Conservation (phyloP, 2,888 invertebrate species). For the Lissocephala sabroskyi region DNA sequence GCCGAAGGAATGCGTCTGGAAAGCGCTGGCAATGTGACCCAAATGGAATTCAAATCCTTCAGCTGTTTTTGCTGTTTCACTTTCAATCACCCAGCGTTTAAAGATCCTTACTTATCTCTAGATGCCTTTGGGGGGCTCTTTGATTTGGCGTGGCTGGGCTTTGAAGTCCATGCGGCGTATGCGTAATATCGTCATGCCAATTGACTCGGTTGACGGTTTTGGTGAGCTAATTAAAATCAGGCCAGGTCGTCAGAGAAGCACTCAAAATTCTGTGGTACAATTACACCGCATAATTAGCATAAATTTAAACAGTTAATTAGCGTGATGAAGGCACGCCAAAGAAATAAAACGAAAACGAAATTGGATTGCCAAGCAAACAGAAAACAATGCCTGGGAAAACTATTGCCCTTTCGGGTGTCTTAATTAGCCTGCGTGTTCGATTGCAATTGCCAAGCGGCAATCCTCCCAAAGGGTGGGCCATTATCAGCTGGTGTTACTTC, state of each 20-base stretch:
- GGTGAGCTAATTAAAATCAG: slow-evolving; percentile 24
- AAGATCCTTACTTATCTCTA: too few species aligned
- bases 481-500: slow-evolving; percentile 54
- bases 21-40: not conserved
- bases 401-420: slow-evolving; percentile 61
- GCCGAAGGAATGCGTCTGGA: not conserved
- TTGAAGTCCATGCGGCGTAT: slow-evolving; percentile 23
- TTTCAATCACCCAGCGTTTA: too few species aligned
- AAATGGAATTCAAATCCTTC: too few species aligned
- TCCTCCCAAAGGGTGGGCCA: slow-evolving; percentile 18
- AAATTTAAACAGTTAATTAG: slow-evolving; percentile 58
- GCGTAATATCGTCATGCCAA: slow-evolving; percentile 11
- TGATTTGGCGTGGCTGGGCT: too few species aligned
- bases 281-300: slow-evolving; percentile 48
- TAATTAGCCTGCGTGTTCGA: slow-evolving; percentile 62
- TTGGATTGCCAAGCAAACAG: slow-evolving; percentile 6
- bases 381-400: slow-evolving; percentile 28
- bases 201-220: not conserved
- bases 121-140: too few species aligned
- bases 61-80: too few species aligned
- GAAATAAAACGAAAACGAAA: not conserved
- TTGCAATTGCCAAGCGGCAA: slow-evolving; percentile 30
- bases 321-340: slow-evolving; percentile 41
- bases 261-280: slow-evolving; percentile 26
- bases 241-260: slow-evolving; percentile 7